phyloP scores from a whole-genome alignment of 1,140 invertebrate genomes.

The Muscidifurax raptorellus region DNA sequence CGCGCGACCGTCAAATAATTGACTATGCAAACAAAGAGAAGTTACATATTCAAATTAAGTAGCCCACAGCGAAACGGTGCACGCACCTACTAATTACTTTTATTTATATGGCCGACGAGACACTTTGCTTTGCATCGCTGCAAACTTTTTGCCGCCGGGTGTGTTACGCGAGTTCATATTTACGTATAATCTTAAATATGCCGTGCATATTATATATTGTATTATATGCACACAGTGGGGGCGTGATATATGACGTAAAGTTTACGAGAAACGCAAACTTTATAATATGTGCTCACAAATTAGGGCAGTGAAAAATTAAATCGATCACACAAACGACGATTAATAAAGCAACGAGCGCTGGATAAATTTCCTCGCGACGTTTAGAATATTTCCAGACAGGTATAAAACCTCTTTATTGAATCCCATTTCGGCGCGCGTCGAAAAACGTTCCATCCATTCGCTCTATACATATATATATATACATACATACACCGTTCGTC shows the following conservation, averaged over 20 bases:
- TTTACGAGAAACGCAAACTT: too few species aligned
- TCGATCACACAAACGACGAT: background rate
- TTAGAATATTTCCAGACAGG: background rate
- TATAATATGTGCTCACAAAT: too few species aligned
- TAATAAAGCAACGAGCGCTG: background rate
- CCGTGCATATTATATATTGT: too few species aligned
- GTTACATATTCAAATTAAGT: slow-evolving; percentile 38
- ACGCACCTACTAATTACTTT: slow-evolving; percentile 21
- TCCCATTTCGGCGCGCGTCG: background rate
- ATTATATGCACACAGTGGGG: too few species aligned
- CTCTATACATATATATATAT: background rate
- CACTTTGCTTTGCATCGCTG: background rate
- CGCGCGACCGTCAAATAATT: background rate
- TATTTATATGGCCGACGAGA: background rate
- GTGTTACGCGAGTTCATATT: background rate
- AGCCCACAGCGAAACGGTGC: background rate
- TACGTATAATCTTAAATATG: too few species aligned
- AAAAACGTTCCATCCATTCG: background rate
- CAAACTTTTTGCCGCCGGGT: background rate
- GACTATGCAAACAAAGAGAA: slow-evolving; percentile 37
- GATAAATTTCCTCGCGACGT: background rate
- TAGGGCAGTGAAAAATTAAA: too few species aligned
- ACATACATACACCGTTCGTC: too few species aligned
- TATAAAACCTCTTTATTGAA: background rate
- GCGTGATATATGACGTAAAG: too few species aligned